Conservation (phyloP, 92 coral and sea anemone species). For the Isaurus tuberculatus region DNA sequence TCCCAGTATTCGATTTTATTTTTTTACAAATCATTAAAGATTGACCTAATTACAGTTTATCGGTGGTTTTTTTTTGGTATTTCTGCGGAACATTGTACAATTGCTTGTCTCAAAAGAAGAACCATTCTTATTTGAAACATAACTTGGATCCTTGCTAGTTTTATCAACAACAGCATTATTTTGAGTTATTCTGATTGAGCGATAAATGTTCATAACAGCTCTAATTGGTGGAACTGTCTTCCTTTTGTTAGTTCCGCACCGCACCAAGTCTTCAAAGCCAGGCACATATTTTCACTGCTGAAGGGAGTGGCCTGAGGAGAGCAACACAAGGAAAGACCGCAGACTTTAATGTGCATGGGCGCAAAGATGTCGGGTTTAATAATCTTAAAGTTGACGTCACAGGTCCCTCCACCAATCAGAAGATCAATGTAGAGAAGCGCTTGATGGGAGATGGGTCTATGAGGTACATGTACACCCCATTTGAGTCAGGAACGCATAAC, state of each 20-base stretch:
- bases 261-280: slow-evolving; percentile 77
- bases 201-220: too few relatives aligned
- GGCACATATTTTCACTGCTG: slow-evolving; percentile 82
- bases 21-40: too few relatives aligned
- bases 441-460: slow-evolving; percentile 63
- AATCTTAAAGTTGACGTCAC: slow-evolving; percentile 71
- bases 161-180: too few relatives aligned
- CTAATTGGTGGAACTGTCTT: neutral
- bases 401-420: slow-evolving; percentile 68
- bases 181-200: too few relatives aligned
- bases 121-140: too few relatives aligned
- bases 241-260: slow-evolving; percentile 62
- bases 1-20: too few relatives aligned
- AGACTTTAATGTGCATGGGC: slow-evolving; percentile 84
- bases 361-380: slow-evolving; percentile 82
- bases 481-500: slow-evolving; percentile 74
- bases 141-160: too few relatives aligned
- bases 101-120: too few relatives aligned
- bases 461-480: slow-evolving; percentile 77
- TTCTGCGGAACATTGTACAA: too few relatives aligned
- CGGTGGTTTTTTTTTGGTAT: too few relatives aligned
- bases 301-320: slow-evolving; percentile 86
- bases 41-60: too few relatives aligned
- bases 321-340: slow-evolving; percentile 81
- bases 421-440: slow-evolving; percentile 71